These are phyloP conservation scores for Buteo buteo DNA, from an alignment of 2,113 vertebrate genomes.

Conservation along the genomic window DNA sequence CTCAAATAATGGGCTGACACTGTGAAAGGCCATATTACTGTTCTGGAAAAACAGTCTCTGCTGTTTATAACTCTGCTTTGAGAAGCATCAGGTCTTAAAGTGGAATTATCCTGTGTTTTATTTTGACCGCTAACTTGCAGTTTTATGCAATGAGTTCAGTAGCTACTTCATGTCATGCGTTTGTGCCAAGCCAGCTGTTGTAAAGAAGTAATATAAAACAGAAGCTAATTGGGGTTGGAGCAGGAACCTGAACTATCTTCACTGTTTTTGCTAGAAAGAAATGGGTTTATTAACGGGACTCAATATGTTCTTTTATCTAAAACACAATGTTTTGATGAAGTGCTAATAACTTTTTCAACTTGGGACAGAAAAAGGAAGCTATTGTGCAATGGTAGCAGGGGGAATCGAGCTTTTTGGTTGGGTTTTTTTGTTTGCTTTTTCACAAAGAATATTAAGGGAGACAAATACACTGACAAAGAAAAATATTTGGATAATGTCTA, in stretches of 20 bases:
- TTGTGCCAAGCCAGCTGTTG: neutral
- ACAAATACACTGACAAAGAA: neutral
- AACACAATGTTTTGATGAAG: neutral
- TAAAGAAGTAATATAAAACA: neutral
- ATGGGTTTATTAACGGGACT: neutral
- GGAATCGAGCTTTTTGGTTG: neutral
- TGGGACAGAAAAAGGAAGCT: neutral
- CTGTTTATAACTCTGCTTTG: neutral
- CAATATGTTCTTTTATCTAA: neutral
- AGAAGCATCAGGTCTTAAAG: neutral
- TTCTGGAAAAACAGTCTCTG: neutral
- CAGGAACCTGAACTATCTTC: neutral
- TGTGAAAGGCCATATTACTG: neutral
- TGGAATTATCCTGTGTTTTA: neutral
- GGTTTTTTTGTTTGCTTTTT: neutral
- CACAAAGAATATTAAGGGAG: neutral
- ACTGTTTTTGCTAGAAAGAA: neutral
- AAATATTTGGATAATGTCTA: neutral
- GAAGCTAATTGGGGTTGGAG: neutral
- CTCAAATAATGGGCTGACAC: neutral
- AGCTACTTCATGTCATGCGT: neutral
- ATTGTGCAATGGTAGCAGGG: neutral
- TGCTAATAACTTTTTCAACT: neutral
- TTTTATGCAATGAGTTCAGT: neutral
- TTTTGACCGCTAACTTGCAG: neutral